Conservation (phyloP, 1,140 invertebrate genomes). For the Aphis gossypii region DNA sequence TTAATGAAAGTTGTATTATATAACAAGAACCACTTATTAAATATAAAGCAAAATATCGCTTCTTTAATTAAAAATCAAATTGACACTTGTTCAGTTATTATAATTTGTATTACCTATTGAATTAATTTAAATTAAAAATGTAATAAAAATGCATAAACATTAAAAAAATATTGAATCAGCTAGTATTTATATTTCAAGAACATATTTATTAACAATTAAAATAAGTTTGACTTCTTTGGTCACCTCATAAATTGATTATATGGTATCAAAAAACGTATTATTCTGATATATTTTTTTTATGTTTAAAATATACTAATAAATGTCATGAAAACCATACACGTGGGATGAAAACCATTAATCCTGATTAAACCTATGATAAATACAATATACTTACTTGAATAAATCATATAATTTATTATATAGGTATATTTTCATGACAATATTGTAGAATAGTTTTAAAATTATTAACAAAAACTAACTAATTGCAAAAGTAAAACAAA, state of each 20-base stretch:
- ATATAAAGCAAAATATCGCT: background rate
- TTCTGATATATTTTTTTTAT: background rate
- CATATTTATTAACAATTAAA: background rate
- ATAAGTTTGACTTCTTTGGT: background rate
- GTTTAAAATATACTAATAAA: background rate
- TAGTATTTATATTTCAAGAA: background rate
- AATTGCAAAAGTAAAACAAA: background rate
- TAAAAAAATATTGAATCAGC: background rate
- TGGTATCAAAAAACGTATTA: background rate
- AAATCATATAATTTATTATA: background rate
- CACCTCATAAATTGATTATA: background rate
- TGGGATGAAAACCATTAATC: background rate
- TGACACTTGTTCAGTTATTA: background rate
- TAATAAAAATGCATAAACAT: background rate
- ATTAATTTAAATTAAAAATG: background rate
- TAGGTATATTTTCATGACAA: background rate
- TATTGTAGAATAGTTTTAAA: background rate
- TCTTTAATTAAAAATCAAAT: background rate
- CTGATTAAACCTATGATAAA: background rate
- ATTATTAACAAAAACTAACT: background rate
- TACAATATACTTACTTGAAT: background rate
- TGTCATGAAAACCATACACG: no score
- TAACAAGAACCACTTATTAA: background rate
- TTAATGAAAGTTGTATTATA: background rate
- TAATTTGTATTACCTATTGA: background rate